Percentiles rank a stretch among this genome's conserved stretches.
Conservation (phyloP, 2,113 vertebrate genomes). For the Telmatochromis brichardi region DNA sequence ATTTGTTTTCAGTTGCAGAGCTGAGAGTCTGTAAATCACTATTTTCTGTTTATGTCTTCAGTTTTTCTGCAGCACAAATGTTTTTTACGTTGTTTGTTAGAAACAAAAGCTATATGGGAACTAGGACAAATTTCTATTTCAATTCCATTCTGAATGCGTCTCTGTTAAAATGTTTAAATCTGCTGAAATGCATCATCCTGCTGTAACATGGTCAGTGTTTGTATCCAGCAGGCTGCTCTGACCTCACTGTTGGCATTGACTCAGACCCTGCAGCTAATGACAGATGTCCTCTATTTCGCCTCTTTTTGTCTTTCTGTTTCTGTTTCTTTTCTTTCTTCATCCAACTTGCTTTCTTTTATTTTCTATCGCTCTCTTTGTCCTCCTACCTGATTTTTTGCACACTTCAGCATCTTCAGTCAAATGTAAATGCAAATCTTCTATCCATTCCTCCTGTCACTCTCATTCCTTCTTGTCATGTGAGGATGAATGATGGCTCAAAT, state of each 20-base stretch:
- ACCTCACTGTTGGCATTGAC: constrained; percentile 31
- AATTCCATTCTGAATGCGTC: background rate
- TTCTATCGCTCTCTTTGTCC: background rate
- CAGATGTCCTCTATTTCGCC: constrained; percentile 20
- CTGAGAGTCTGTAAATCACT: background rate
- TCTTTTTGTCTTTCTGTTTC: background rate
- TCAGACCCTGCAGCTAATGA: constrained; percentile 21
- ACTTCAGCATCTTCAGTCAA: background rate
- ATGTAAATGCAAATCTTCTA: background rate
- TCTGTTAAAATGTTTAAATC: background rate
- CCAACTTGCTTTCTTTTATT: background rate
- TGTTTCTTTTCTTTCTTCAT: background rate
- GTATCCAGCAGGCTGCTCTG: background rate
- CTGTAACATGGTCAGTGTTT: background rate
- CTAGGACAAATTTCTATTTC: background rate
- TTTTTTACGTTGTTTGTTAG: background rate
- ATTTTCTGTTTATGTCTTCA: background rate
- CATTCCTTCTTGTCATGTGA: background rate
- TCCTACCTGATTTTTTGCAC: background rate
- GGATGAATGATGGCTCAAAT: background rate
- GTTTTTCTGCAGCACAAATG: background rate
- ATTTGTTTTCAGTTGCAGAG: background rate
- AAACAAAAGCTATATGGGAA: background rate
- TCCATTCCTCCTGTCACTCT: background rate
- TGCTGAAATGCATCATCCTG: background rate